Percentiles rank a stretch among this genome's conserved stretches.
Evolutionary conservation across 1,140 invertebrate genomes (phyloP).

Genomic region (Brachionus paranguensis): DNA sequence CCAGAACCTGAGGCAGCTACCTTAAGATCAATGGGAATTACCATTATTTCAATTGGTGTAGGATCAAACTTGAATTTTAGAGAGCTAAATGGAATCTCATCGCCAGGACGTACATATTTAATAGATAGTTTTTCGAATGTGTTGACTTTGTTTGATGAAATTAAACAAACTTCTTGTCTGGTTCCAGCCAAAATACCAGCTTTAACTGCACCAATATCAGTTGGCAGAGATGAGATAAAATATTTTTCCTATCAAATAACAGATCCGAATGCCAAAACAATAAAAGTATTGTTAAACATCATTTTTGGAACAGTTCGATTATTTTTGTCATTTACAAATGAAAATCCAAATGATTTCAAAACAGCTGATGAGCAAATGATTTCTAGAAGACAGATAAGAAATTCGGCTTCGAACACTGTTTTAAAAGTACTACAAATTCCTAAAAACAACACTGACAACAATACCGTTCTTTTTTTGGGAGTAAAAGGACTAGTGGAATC

Average conservation of each 20-base stretch:
- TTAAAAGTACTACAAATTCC: background rate
- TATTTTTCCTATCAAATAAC: background rate
- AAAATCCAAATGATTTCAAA: background rate
- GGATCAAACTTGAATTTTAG: background rate
- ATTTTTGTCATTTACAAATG: background rate
- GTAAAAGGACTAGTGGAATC: background rate
- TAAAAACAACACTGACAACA: background rate
- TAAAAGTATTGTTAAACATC: background rate
- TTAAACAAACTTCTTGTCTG: background rate
- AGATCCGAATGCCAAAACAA: background rate
- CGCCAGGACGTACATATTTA: background rate
- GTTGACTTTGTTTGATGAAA: background rate
- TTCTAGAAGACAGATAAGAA: background rate
- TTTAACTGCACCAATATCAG: background rate
- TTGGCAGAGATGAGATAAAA: background rate
- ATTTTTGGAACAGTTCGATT: background rate
- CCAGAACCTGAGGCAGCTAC: background rate
- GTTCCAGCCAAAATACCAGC: background rate
- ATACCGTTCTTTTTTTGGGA: background rate
- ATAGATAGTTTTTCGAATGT: background rate
- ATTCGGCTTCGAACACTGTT: background rate
- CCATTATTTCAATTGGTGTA: background rate
- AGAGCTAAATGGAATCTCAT: background rate
- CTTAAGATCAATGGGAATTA: background rate
- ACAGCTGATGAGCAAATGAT: background rate